These are phyloP conservation scores for Scaptomyza hsui DNA, from an alignment of 1,140 invertebrate genomes.

Conservation along the genomic window DNA sequence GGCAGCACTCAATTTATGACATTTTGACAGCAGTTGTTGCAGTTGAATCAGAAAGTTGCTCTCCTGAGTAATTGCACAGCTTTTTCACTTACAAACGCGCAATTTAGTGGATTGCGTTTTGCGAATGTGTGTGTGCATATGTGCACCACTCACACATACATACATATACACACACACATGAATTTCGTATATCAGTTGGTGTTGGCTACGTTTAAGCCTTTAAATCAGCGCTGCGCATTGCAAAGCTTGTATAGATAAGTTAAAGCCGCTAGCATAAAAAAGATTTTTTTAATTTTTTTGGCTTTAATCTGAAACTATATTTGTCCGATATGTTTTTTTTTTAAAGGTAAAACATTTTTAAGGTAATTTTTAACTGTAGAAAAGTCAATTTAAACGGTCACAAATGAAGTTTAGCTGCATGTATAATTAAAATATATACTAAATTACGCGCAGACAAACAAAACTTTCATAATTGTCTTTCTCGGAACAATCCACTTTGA, in stretches of 20 bases:
- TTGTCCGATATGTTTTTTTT: not conserved
- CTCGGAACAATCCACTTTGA: slow-evolving; percentile 14
- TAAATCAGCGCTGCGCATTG: not conserved
- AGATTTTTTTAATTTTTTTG: not conserved
- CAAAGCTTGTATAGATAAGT: not conserved
- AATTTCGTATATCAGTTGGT: not conserved
- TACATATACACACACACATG: not conserved
- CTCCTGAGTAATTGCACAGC: slow-evolving; percentile 77
- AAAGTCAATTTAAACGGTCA: too few species aligned
- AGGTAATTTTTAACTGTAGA: too few species aligned
- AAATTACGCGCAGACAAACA: too few species aligned
- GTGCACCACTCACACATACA: not conserved
- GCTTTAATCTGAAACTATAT: not conserved
- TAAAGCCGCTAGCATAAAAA: not conserved
- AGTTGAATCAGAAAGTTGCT: slow-evolving; percentile 78
- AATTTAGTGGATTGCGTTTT: slow-evolving; percentile 71
- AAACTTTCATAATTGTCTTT: slow-evolving; percentile 36
- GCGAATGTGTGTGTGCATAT: slow-evolving; percentile 22
- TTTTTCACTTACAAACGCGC: slow-evolving; percentile 77
- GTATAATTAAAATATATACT: not conserved
- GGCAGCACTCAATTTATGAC: slow-evolving; percentile 73
- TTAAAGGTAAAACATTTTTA: too few species aligned
- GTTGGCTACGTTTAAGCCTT: slow-evolving; percentile 10
- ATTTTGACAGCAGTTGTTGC: slow-evolving; percentile 82
- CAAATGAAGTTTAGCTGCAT: not conserved